Evolutionary conservation across 2,888 invertebrate species (phyloP).

Genomic region (Stenichneumon culpator): DNA sequence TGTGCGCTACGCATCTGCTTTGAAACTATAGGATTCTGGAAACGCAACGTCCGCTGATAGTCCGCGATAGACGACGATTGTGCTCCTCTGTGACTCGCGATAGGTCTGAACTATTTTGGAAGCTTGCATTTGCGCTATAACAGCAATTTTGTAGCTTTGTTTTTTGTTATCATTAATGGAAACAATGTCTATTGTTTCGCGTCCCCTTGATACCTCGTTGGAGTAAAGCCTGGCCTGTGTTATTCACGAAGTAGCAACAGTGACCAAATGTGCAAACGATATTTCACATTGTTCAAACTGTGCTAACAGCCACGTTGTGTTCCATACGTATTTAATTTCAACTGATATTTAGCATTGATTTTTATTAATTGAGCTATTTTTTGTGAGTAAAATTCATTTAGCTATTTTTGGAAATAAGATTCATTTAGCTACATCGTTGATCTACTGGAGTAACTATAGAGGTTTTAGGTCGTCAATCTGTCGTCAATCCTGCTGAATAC

Average conservation of each 20-base stretch:
- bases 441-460: too few species aligned
- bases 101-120: background rate
- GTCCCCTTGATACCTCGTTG: background rate
- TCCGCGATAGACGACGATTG: background rate
- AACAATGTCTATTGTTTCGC: background rate
- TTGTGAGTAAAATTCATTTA: too few species aligned
- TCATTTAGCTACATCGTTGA: too few species aligned
- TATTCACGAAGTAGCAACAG: background rate
- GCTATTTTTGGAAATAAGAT: too few species aligned
- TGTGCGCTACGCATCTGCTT: background rate
- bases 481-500: too few species aligned
- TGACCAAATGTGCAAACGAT: background rate
- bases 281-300: background rate
- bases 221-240: background rate
- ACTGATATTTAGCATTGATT: background rate
- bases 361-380: background rate
- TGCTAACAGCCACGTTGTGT: background rate
- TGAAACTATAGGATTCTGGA: constrained; percentile 48
- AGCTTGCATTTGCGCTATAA: background rate
- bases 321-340: background rate
- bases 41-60: background rate
- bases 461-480: too few species aligned
- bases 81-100: background rate
- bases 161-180: background rate
- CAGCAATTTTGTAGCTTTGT: background rate